Evolutionary conservation across 2,888 invertebrate genomes (phyloP), one percentile per base, ranked within the genome.

Genomic region (Melanotus villosus): DNA sequence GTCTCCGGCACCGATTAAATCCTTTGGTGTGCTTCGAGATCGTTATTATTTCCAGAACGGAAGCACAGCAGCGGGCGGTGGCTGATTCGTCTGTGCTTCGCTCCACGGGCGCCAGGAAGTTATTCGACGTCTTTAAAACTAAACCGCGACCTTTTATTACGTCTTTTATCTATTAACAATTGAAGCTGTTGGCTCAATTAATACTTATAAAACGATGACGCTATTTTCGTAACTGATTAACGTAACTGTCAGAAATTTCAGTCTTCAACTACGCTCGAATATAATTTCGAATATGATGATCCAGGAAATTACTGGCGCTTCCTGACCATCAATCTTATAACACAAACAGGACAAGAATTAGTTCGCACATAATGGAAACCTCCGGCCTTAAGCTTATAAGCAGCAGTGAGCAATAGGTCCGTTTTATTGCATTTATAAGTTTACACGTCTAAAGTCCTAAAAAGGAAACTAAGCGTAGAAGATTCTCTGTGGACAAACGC

Each of bases 81-180:
- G 16, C 26, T 30, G 47, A 23, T 65, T 43, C 54, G 65, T 60
- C 63, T 52, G 50, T 32, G 34, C 38, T 21, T 18, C 45, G 18
- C 58, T 63, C 59, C 30, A 30, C 62, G 57, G 41, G 62, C 65
- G 54, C 41, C 56, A 60, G 67, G 58, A 67, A 67, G 54, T 63
- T 63, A 67, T 70, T 70, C 62, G 54, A 62, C 67, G 64, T 50
- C 14, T 67, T 67, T 41, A 58, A 70, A 70, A 63, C 54, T 56
- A 57, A 65, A 66, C 65, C 41, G 7, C 16, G 16, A 18, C 6
- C 18, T 32, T 26, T 52, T 52, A 52, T 52, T 52, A n/a, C 16
- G 1, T 52, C 26, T 32, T 18, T 3, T 26, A 30, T 23, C 52
- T 34, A 32, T 32, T 52, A 45, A 45, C n/a, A 26, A 26, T 26